These are phyloP conservation scores for Dasysyrphus albostriatus DNA, from an alignment of 2,888 invertebrate genomes.

Conservation along the genomic window DNA sequence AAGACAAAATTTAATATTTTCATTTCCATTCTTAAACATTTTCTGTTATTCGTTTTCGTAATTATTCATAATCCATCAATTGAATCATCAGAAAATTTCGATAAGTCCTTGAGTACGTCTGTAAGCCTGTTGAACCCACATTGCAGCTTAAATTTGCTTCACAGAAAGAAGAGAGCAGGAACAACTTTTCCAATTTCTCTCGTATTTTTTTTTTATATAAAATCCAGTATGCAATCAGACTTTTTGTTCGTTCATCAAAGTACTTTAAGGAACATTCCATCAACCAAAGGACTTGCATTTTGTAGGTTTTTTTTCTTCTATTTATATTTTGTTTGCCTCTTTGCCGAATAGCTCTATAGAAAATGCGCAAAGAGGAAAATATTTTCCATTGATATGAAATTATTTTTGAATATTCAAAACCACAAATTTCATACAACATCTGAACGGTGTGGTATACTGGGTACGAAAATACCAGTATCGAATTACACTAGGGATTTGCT, in stretches of 20 bases:
- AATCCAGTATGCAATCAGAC: conserved; percentile 59
- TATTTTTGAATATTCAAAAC: conserved; percentile 60
- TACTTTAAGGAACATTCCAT: conserved; percentile 6
- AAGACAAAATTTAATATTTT: background rate
- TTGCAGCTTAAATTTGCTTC: conserved; percentile 56
- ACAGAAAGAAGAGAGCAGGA: conserved; percentile 20
- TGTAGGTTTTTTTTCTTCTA: background rate
- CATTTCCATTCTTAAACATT: background rate
- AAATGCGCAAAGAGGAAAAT: conserved; percentile 1
- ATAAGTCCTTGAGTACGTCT: conserved; percentile 53
- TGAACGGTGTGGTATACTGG: background rate
- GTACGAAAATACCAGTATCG: background rate
- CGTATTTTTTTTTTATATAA: conserved; percentile 7
- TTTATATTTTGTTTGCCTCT: background rate
- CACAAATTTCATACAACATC: conserved; percentile 25
- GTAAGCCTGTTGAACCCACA: conserved; percentile 29
- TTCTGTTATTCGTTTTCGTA: background rate
- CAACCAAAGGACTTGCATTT: conserved; percentile 10
- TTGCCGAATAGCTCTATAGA: background rate
- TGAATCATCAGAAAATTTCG: conserved; percentile 57
- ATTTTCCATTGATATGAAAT: conserved; percentile 50
- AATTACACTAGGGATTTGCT: conserved; percentile 3
- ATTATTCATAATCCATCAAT: conserved; percentile 31
- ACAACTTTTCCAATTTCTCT: conserved; percentile 69
- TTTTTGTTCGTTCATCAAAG: conserved; percentile 26